Percentiles rank a stretch among this genome's conserved stretches.
Conservation (phyloP, 2,113 vertebrate genomes). For the Leucoraja erinaceus region DNA sequence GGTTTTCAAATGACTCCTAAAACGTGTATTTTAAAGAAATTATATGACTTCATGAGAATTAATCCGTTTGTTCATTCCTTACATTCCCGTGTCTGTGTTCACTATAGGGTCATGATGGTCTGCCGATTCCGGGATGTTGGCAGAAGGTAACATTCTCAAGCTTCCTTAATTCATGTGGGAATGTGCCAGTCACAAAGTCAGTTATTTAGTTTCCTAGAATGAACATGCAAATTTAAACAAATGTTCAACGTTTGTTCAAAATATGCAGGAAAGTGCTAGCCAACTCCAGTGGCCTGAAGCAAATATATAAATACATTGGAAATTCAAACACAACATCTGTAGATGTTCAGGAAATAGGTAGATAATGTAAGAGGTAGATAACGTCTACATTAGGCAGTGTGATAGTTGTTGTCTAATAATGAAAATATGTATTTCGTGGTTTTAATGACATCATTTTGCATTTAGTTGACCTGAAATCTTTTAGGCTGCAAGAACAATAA, state of each 20-base stretch:
- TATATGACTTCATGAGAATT: background rate
- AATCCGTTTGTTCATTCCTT: background rate
- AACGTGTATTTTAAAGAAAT: background rate
- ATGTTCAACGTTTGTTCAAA: background rate
- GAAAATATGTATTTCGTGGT: background rate
- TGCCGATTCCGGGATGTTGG: conserved; percentile 92
- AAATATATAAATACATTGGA: background rate
- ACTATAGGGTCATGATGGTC: conserved; percentile 79
- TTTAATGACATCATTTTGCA: background rate
- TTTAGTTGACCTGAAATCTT: no score
- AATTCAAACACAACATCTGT: no score
- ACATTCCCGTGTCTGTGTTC: conserved; percentile 35
- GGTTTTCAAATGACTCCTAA: background rate
- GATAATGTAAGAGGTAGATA: background rate
- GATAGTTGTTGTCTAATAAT: background rate
- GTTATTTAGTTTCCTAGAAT: background rate
- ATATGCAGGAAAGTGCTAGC: background rate
- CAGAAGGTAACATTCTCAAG: conserved; percentile 69
- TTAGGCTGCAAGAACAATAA: no score
- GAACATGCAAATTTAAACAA: background rate
- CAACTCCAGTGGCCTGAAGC: background rate
- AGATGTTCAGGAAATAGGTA: no score
- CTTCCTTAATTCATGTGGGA: background rate
- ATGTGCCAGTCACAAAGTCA: background rate
- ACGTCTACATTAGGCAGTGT: background rate